Evolutionary conservation across 2,797 vertebrate genomes (phyloP).

Genomic region (Artibeus jamaicensis): DNA sequence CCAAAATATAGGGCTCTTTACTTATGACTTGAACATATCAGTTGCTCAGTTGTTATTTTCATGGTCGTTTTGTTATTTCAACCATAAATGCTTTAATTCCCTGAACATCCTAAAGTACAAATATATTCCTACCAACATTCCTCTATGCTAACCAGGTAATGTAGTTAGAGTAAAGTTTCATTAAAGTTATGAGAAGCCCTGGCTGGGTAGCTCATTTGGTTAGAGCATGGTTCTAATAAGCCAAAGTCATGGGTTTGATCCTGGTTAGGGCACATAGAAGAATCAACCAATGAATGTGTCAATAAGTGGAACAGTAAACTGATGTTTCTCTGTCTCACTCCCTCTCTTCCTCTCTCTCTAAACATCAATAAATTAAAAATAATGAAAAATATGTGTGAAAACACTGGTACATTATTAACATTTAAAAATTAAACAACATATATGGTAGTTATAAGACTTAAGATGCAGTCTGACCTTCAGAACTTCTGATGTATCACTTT

Average conservation of each 20-base stretch:
- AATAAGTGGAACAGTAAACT: background rate
- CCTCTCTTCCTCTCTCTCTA: background rate
- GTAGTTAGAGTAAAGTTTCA: slow-evolving; percentile 3
- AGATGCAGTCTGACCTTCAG: slow-evolving; percentile 24
- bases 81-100: slow-evolving; percentile 25
- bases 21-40: slow-evolving; percentile 9
- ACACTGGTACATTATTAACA: slow-evolving; percentile 24
- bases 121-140: slow-evolving; percentile 12
- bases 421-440: slow-evolving; percentile 40
- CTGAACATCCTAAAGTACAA: slow-evolving; percentile 31
- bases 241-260: background rate
- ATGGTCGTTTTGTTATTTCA: slow-evolving; percentile 42
- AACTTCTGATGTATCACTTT: slow-evolving; percentile 31
- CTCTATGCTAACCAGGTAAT: slow-evolving; percentile 21
- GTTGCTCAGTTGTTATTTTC: slow-evolving; percentile 39
- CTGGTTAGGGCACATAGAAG: background rate
- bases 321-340: background rate
- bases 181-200: slow-evolving; percentile 11
- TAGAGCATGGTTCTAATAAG: background rate
- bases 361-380: background rate
- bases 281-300: background rate
- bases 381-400: background rate
- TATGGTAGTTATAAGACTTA: background rate
- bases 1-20: background rate
- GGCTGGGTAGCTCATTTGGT: background rate